Conservation (phyloP, 1,140 invertebrate genomes). For the Trichonephila inaurata region DNA sequence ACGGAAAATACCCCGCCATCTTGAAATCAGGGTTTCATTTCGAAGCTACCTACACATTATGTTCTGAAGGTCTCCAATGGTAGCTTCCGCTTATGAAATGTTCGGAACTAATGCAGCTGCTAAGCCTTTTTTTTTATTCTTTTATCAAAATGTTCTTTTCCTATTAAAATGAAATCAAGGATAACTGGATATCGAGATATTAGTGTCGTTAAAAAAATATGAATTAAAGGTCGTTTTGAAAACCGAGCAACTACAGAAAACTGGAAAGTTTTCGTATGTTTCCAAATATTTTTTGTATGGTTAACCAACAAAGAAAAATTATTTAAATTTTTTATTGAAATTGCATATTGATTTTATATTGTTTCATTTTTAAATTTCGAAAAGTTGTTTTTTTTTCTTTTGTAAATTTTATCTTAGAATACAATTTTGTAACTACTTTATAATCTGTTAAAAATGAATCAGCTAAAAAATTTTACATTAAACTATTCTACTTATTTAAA, state of each 20-base stretch:
- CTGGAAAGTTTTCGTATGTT: not conserved
- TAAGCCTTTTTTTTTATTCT: not conserved
- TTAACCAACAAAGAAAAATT: no score
- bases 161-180: constrained; percentile 37
- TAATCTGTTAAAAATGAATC: no score
- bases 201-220: not conserved
- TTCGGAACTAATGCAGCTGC: constrained; percentile 24
- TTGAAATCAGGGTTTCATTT: not conserved
- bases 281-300: not conserved
- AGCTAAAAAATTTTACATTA: no score
- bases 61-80: not conserved
- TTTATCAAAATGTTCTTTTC: not conserved
- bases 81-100: constrained; percentile 15
- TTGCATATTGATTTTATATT: no score
- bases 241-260: not conserved
- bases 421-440: no score
- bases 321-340: no score
- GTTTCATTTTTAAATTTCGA: no score
- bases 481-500: no score
- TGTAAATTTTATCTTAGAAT: no score
- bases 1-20: constrained; percentile 8
- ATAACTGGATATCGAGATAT: constrained; percentile 22
- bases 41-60: constrained; percentile 4
- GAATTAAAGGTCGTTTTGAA: not conserved
- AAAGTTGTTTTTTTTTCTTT: no score